These are phyloP conservation scores for Raphicerus campestris DNA, from an alignment of 2,113 vertebrate species.

Conservation along the genomic window DNA sequence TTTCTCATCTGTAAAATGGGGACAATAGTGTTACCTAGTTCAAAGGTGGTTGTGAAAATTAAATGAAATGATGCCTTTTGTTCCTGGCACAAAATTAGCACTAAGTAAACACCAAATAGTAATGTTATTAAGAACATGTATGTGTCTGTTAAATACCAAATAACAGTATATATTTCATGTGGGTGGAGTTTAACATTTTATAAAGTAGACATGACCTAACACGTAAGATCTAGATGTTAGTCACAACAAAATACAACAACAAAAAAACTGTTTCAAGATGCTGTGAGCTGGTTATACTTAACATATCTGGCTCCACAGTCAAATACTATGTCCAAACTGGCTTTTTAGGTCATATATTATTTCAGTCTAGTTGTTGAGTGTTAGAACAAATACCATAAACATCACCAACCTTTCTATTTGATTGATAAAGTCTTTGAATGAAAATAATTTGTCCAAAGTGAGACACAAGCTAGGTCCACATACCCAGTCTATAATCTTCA, in stretches of 20 bases:
- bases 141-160: not conserved
- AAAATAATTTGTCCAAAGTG: not conserved
- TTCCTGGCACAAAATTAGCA: constrained; percentile 12
- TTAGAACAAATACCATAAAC: not conserved
- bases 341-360: not conserved
- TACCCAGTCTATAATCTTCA: not conserved
- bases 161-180: not conserved
- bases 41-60: not conserved
- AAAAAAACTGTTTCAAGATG: not conserved
- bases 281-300: not conserved
- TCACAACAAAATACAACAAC: not conserved
- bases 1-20: not conserved
- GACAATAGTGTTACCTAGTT: not conserved
- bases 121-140: not conserved
- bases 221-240: not conserved
- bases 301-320: not conserved
- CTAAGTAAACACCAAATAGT: not conserved
- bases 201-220: not conserved
- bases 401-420: not conserved
- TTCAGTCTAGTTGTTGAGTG: not conserved
- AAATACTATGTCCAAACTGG: not conserved
- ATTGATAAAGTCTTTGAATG: not conserved
- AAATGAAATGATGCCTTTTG: not conserved
- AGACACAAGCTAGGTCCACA: not conserved
- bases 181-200: not conserved